Percentiles rank a stretch among this genome's conserved stretches.
Conservation (phyloP, 1,140 invertebrate genomes). For the Sweltsa coloradensis region DNA sequence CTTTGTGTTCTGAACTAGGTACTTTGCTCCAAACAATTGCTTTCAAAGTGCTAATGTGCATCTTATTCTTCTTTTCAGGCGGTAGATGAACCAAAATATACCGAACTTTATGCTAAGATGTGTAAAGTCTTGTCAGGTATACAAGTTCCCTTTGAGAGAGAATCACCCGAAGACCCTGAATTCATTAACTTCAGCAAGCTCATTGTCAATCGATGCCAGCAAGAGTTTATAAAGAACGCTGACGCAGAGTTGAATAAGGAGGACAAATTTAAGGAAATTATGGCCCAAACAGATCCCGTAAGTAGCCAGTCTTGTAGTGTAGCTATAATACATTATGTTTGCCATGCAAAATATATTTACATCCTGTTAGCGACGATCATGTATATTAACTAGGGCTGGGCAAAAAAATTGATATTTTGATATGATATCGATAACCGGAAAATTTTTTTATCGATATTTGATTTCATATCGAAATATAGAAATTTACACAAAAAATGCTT, state of each 20-base stretch:
- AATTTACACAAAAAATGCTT: too few relatives aligned
- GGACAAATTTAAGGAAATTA: slow-evolving; percentile 47
- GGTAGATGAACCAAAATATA: slow-evolving; percentile 86
- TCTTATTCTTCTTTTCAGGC: slow-evolving; percentile 38
- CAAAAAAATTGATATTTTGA: too few relatives aligned
- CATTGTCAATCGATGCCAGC: slow-evolving; percentile 72
- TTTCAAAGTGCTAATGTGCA: slow-evolving; percentile 4
- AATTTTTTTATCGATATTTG: too few relatives aligned
- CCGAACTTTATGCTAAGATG: slow-evolving; percentile 78
- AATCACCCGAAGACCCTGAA: slow-evolving; percentile 22
- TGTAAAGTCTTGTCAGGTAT: slow-evolving; percentile 50
- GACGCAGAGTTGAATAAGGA: slow-evolving; percentile 40
- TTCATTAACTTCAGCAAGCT: slow-evolving; percentile 64
- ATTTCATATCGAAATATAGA: too few relatives aligned
- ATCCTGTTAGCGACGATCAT: too few relatives aligned
- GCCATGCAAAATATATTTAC: not conserved
- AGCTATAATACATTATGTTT: not conserved
- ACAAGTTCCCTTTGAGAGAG: slow-evolving; percentile 34
- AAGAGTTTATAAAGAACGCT: slow-evolving; percentile 72
- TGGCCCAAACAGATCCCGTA: slow-evolving; percentile 47
- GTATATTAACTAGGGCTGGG: too few relatives aligned
- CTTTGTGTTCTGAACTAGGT: too few relatives aligned
- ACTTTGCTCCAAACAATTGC: slow-evolving; percentile 5
- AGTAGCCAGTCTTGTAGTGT: slow-evolving; percentile 21
- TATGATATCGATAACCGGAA: too few relatives aligned